phyloP scores from a whole-genome alignment of 2,113 vertebrate genomes.

The Elgaria multicarinata region DNA sequence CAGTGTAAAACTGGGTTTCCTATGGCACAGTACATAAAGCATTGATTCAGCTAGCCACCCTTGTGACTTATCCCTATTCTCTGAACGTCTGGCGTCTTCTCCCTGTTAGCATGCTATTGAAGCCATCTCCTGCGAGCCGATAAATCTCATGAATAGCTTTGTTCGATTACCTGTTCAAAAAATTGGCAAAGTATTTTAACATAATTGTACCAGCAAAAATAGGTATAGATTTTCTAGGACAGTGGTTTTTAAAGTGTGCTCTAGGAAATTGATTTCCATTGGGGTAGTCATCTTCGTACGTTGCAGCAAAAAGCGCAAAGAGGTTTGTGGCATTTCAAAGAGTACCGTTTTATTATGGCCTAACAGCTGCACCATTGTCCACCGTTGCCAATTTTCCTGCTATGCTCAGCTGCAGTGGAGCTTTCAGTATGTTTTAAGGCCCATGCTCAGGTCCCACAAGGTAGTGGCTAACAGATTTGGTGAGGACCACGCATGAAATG shows the following conservation, averaged over 20 bases:
- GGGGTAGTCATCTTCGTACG: neutral
- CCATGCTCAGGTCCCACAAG: neutral
- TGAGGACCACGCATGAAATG: no score
- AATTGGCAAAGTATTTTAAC: neutral
- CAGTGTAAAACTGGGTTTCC: neutral
- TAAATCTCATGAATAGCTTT: neutral
- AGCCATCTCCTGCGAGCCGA: neutral
- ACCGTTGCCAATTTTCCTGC: no score
- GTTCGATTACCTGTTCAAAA: neutral
- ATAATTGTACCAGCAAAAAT: neutral
- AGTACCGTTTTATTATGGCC: neutral
- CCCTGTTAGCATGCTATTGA: neutral
- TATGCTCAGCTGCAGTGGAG: neutral
- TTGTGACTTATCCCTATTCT: neutral
- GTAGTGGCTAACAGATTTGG: neutral
- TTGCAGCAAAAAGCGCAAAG: neutral
- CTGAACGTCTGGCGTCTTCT: neutral
- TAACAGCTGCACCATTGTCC: neutral
- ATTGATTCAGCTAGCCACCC: no score
- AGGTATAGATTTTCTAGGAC: neutral
- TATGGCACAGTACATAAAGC: neutral
- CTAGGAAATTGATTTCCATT: neutral
- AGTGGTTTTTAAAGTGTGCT: neutral
- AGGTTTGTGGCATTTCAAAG: neutral
- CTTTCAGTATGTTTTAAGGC: neutral